phyloP scores from a whole-genome alignment of 1,140 invertebrate genomes.

The Drosophila neocordata region DNA sequence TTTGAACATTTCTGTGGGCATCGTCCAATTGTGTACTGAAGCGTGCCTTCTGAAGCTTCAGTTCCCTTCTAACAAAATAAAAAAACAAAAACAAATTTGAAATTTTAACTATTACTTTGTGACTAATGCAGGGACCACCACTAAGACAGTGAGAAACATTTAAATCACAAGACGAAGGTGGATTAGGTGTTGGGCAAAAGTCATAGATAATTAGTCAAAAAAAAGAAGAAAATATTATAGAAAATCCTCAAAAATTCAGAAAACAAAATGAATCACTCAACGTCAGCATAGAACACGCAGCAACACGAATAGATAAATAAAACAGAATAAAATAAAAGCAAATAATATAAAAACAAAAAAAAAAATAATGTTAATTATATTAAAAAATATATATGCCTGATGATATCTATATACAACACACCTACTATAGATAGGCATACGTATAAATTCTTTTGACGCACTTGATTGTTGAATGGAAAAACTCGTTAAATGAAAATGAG shows the following conservation, averaged over 20 bases:
- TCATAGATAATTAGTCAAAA: conserved; percentile 20
- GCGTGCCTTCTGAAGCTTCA: conserved; percentile 84
- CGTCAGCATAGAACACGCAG: conserved; percentile 58
- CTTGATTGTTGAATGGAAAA: conserved; percentile 52
- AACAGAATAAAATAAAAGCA: conserved; percentile 29
- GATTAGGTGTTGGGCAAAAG: conserved; percentile 41
- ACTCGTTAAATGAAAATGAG: conserved; percentile 61
- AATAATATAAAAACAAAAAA: conserved; percentile 18
- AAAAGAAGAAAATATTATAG: conserved; percentile 44
- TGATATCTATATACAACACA: conserved; percentile 16
- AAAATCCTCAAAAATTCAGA: conserved; percentile 50
- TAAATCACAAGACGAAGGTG: conserved; percentile 35
- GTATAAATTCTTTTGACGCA: conserved; percentile 54
- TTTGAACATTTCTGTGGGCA: conserved; percentile 83
- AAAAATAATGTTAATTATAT: conserved; percentile 24
- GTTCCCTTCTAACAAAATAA: conserved; percentile 82
- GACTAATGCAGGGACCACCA: conserved; percentile 14
- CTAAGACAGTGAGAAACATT: background rate
- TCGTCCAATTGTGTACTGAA: conserved; percentile 84
- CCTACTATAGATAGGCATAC: conserved; percentile 29
- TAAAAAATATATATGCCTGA: conserved; percentile 27
- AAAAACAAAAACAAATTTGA: conserved; percentile 19
- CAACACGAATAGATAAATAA: conserved; percentile 21
- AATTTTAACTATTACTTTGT: conserved; percentile 4
- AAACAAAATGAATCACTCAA: conserved; percentile 64